phyloP scores from a whole-genome alignment of 2,113 vertebrate genomes.

The Galemys pyrenaicus region DNA sequence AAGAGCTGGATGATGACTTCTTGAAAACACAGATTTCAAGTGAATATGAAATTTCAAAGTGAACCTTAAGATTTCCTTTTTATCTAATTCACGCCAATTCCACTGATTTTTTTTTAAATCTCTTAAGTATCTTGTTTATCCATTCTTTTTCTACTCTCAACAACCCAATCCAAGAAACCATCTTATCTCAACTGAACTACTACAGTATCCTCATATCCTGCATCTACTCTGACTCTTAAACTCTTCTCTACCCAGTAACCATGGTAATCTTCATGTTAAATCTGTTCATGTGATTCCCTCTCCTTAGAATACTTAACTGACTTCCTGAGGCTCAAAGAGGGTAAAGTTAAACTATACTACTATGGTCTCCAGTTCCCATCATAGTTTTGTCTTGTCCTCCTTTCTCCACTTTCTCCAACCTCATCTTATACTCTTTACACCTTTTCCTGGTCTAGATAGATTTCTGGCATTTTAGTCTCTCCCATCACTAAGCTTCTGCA shows the following conservation, averaged over 20 bases:
- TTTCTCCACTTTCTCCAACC: background rate
- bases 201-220: background rate
- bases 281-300: background rate
- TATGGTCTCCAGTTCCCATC: background rate
- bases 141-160: background rate
- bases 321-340: background rate
- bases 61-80: conserved; percentile 2
- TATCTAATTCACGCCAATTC: background rate
- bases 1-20: background rate
- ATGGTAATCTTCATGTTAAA: background rate
- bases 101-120: background rate
- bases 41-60: conserved; percentile 14
- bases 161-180: background rate
- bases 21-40: background rate
- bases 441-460: background rate
- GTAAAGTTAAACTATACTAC: background rate
- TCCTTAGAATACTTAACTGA: background rate
- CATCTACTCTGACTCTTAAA: background rate
- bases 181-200: background rate
- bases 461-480: background rate
- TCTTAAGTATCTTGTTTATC: background rate
- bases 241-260: background rate
- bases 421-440: background rate
- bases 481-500: background rate
- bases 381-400: background rate